Conservation (phyloP, 2,888 invertebrate genomes). For the Rhagonycha lutea region DNA sequence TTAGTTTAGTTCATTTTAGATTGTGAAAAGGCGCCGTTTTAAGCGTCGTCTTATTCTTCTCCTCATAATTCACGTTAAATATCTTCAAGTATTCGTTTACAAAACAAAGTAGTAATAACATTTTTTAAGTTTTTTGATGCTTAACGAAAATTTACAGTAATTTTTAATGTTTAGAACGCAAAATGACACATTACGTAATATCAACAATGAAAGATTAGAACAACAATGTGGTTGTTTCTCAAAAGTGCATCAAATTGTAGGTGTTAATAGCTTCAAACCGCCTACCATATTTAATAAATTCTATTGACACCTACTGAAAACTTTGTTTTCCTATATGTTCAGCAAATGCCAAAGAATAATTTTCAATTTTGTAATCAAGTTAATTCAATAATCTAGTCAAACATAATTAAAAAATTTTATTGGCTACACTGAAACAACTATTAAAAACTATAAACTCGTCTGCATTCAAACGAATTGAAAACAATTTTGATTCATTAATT, state of each 20-base stretch:
- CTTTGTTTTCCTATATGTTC: neutral
- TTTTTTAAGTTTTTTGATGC: neutral
- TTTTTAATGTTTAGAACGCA: neutral
- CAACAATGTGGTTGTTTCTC: neutral
- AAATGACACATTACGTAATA: neutral
- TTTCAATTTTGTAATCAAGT: too few species aligned
- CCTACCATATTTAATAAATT: neutral
- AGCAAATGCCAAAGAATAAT: neutral
- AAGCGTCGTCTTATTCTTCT: constrained; percentile 12
- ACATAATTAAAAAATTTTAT: too few species aligned
- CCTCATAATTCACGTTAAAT: neutral
- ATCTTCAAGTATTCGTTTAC: neutral
- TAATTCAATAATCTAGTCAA: too few species aligned
- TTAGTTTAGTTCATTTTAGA: constrained; percentile 17
- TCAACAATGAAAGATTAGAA: neutral
- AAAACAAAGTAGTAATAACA: neutral
- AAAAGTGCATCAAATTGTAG: neutral
- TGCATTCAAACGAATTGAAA: neutral
- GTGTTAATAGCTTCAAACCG: neutral
- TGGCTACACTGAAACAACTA: neutral
- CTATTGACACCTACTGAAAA: neutral
- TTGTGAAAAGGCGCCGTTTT: constrained; percentile 22
- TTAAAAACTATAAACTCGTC: neutral
- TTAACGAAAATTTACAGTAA: neutral
- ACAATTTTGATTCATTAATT: neutral